phyloP scores from a whole-genome alignment of 2,888 invertebrate genomes.

The Agrenia bidenticulata region DNA sequence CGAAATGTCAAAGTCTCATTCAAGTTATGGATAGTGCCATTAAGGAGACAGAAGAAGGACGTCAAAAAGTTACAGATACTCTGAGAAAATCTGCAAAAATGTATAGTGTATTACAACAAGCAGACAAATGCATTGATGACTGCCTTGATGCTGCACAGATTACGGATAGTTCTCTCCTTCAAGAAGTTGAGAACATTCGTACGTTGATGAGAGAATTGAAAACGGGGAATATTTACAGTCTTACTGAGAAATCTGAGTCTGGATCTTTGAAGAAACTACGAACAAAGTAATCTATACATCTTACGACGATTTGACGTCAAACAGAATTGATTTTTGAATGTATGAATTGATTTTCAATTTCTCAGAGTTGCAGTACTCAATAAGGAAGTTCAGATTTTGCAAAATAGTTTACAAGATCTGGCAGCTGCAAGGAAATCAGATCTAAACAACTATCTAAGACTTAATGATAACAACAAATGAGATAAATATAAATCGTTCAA shows the following conservation, averaged over 20 bases:
- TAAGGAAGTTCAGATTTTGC: conserved; percentile 67
- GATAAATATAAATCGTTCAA: conserved; percentile 47
- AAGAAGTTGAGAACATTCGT: conserved; percentile 45
- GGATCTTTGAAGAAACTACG: conserved; percentile 24
- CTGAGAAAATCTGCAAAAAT: conserved; percentile 46
- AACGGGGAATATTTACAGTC: conserved; percentile 43
- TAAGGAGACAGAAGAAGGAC: conserved; percentile 63
- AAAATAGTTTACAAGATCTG: conserved; percentile 65
- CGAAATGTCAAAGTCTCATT: conserved; percentile 64
- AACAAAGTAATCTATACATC: conserved; percentile 26
- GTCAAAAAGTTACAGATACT: conserved; percentile 55
- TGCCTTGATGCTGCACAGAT: conserved; percentile 49
- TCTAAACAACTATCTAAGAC: conserved; percentile 61
- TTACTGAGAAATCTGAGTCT: neutral
- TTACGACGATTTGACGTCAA: neutral
- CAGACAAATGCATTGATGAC: conserved; percentile 43
- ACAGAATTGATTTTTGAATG: neutral
- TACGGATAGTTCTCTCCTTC: conserved; percentile 36
- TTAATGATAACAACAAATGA: conserved; percentile 63
- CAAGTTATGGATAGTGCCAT: conserved; percentile 64
- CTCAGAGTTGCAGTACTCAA: conserved; percentile 64
- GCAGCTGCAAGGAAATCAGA: conserved; percentile 67
- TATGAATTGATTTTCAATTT: conserved; percentile 13
- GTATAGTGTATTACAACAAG: conserved; percentile 40
- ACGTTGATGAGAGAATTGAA: conserved; percentile 47